phyloP scores from a whole-genome alignment of 2,888 invertebrate species.

The Stratiomys singularior region DNA sequence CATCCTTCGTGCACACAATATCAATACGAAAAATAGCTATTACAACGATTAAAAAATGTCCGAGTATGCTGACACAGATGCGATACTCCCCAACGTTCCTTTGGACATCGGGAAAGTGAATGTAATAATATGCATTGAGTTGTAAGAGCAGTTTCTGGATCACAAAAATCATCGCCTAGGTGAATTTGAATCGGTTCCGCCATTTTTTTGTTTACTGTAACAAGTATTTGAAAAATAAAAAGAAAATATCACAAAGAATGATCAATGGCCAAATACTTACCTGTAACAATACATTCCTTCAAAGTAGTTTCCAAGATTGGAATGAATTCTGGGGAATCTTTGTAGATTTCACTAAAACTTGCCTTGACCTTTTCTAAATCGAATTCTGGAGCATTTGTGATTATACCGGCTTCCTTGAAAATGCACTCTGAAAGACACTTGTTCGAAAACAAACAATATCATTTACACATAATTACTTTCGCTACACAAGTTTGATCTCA shows the following conservation, averaged over 20 bases:
- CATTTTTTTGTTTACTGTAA: background rate
- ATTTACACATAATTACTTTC: too few species aligned
- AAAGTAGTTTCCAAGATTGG: background rate
- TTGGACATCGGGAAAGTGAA: background rate
- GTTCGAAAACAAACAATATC: background rate
- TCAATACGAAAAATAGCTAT: too few species aligned
- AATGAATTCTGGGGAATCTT: background rate
- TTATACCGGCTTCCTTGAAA: background rate
- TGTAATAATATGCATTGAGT: background rate
- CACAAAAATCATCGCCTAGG: background rate
- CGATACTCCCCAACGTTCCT: background rate
- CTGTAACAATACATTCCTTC: slow-evolving; percentile 4
- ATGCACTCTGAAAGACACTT: slow-evolving; percentile 29
- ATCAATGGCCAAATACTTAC: background rate
- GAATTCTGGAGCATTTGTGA: background rate
- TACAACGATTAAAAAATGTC: too few species aligned
- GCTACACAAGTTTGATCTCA: background rate
- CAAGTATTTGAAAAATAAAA: background rate
- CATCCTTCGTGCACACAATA: too few species aligned
- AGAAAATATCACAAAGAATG: background rate
- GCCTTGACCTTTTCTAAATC: background rate
- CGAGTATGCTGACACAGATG: too few species aligned
- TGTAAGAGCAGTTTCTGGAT: background rate
- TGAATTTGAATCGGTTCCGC: background rate
- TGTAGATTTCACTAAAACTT: background rate